Percentiles rank a stretch among this genome's conserved stretches.
These are phyloP conservation scores for Danio tinwini DNA, from an alignment of 2,797 vertebrate genomes.

Conservation along the genomic window DNA sequence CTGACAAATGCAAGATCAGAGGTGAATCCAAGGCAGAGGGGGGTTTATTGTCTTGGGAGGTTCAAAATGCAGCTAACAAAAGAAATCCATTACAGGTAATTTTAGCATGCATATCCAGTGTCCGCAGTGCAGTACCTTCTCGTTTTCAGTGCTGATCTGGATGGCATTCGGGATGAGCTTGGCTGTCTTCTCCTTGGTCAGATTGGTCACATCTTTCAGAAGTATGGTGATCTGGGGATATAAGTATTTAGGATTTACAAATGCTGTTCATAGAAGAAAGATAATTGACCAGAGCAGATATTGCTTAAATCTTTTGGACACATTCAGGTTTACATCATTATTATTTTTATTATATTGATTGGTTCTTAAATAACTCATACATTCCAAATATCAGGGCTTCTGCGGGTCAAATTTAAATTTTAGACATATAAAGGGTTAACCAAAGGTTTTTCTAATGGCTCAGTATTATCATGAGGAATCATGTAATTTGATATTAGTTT, in stretches of 20 bases:
- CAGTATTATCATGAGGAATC: no score
- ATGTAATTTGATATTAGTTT: no score
- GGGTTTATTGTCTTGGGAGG: neutral
- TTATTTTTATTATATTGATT: neutral
- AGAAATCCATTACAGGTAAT: neutral
- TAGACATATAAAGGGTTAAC: no score
- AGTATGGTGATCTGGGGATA: constrained; percentile 86
- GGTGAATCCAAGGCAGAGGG: neutral
- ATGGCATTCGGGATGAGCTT: constrained; percentile 94
- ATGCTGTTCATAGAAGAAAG: neutral
- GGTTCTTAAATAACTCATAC: neutral
- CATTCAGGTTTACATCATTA: neutral
- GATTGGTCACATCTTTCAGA: constrained; percentile 87
- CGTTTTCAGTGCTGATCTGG: constrained; percentile 89
- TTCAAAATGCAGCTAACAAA: constrained; percentile 24
- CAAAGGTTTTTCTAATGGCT: no score
- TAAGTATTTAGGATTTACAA: neutral
- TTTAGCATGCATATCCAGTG: constrained; percentile 4
- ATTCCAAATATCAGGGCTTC: neutral
- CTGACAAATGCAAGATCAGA: constrained; percentile 66
- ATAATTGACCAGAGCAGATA: neutral
- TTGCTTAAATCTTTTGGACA: neutral
- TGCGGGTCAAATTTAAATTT: no score
- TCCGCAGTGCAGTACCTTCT: constrained; percentile 77
- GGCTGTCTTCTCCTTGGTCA: constrained; percentile 93